Percentiles rank a stretch among this genome's conserved stretches.
Conservation (phyloP, 1,140 invertebrate genomes). For the Zaprionus ghesquierei region DNA sequence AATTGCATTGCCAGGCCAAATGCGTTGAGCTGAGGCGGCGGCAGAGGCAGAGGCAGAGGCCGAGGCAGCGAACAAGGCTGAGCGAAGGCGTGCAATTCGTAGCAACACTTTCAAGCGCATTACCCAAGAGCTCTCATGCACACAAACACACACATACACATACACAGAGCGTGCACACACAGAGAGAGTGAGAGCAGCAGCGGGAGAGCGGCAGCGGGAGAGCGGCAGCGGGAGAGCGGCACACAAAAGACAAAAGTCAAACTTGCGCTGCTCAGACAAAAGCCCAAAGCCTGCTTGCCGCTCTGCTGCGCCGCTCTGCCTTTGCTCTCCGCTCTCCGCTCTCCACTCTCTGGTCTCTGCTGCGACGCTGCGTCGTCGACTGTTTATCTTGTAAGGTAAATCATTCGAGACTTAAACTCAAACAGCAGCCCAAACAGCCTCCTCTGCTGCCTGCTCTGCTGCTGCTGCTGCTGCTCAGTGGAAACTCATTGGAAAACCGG, state of each 20-base stretch:
- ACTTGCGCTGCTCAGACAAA: conserved; percentile 67
- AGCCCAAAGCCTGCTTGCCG: conserved; percentile 16
- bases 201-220: conserved; percentile 3
- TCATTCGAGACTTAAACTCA: conserved; percentile 81
- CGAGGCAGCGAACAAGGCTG: background rate
- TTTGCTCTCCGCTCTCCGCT: no score
- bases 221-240: background rate
- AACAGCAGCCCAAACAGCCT: conserved; percentile 54
- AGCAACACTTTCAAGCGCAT: conserved; percentile 75
- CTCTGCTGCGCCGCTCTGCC: background rate
- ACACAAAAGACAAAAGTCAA: conserved; percentile 73
- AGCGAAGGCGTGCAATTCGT: conserved; percentile 22
- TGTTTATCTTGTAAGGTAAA: conserved; percentile 81
- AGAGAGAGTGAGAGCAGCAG: background rate
- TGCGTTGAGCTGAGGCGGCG: background rate
- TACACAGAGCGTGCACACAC: background rate
- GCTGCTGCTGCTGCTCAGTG: background rate
- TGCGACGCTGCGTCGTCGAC: conserved; percentile 43
- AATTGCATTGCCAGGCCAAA: conserved; percentile 71
- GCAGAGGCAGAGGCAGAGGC: background rate
- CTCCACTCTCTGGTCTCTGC: no score
- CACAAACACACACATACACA: background rate
- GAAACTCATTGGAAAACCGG: conserved; percentile 1
- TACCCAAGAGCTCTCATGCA: conserved; percentile 44
- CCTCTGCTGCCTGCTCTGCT: background rate